These are phyloP conservation scores for Dasyornis broadbenti DNA, from an alignment of 2,113 vertebrate genomes.

Conservation along the genomic window DNA sequence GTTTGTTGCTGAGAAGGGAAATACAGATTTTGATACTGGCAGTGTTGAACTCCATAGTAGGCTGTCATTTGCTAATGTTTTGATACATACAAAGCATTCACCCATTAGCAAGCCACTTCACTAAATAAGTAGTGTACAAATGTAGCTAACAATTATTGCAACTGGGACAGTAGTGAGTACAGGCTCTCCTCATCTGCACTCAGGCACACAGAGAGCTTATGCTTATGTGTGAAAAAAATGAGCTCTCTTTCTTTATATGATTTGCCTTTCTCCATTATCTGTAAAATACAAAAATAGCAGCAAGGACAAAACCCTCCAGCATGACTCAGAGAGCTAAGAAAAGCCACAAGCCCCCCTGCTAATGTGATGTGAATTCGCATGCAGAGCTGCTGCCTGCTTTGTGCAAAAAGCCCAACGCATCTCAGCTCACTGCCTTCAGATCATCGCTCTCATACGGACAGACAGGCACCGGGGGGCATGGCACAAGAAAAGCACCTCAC, in stretches of 20 bases:
- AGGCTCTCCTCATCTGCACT: not conserved
- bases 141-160: not conserved
- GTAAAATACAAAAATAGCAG: not conserved
- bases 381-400: not conserved
- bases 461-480: too few relatives aligned
- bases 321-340: not conserved
- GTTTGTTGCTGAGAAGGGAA: not conserved
- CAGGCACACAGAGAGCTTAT: not conserved
- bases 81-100: not conserved
- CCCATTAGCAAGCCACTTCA: not conserved
- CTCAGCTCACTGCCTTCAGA: not conserved
- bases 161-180: not conserved
- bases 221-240: not conserved
- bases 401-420: not conserved
- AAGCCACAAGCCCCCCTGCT: not conserved
- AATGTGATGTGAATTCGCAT: not conserved
- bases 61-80: not conserved
- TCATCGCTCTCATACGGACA: accelerated
- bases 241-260: not conserved
- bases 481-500: accelerated
- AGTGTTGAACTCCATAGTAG: not conserved
- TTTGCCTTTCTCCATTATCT: not conserved
- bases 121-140: not conserved
- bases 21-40: not conserved
- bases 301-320: not conserved